Percentiles rank a stretch among this genome's conserved stretches.
These are phyloP conservation scores for Maccullochella peelii DNA, from an alignment of 2,113 vertebrate genomes.

Conservation along the genomic window DNA sequence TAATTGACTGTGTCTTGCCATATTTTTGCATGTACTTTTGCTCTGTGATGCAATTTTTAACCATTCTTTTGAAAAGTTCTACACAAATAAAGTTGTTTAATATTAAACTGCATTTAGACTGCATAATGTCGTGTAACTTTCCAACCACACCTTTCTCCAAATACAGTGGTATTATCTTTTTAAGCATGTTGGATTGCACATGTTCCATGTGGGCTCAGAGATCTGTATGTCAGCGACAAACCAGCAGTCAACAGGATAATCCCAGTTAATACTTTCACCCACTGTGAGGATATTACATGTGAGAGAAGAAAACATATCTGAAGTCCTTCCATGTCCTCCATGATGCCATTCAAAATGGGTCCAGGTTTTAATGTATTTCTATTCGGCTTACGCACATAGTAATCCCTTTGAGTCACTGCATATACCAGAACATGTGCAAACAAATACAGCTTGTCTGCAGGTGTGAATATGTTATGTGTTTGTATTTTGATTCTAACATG, in stretches of 20 bases:
- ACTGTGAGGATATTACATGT: conserved; percentile 28
- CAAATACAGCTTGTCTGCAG: conserved; percentile 51
- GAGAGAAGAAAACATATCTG: conserved; percentile 17
- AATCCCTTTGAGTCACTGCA: conserved; percentile 15
- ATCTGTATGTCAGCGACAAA: conserved; percentile 32
- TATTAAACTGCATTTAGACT: neutral
- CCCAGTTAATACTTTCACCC: conserved; percentile 39
- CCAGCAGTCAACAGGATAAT: conserved; percentile 37
- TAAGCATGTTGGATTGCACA: neutral
- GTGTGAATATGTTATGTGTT: conserved; percentile 73
- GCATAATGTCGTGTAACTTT: neutral
- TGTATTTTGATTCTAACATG: conserved; percentile 87
- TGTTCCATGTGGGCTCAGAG: conserved; percentile 18
- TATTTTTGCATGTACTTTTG: neutral
- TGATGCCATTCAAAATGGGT: conserved; percentile 32
- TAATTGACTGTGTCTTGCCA: neutral
- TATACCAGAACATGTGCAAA: conserved; percentile 34
- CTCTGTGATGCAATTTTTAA: neutral
- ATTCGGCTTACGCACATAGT: conserved; percentile 1
- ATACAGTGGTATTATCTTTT: neutral
- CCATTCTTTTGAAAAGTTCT: neutral
- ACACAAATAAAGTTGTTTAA: neutral
- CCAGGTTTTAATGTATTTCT: neutral
- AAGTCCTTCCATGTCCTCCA: conserved; percentile 16
- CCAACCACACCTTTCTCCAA: neutral